Evolutionary conservation across 2,797 vertebrate genomes (phyloP), one percentile per base, ranked within the genome.

Genomic region (Danio kyathit): DNA sequence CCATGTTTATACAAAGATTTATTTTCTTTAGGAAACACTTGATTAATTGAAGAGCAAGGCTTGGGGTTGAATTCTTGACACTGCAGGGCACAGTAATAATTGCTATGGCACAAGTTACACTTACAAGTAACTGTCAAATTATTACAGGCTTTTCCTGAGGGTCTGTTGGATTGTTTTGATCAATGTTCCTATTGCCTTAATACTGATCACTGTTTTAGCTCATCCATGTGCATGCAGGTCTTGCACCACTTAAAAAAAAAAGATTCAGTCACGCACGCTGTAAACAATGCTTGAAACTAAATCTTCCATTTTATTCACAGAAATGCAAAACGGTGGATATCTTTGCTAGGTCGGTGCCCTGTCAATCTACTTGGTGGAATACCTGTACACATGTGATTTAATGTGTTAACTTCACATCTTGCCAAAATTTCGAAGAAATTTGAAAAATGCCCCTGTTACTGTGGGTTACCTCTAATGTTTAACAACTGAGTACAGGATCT

Each of bases 1-100:
- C 86, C 90, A 91, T 90, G 92, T 94, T 94, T 94, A 93, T 91
- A 92, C 77, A 89, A 89, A 89, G 77, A 87, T 83, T 85, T 83
- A 74, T 83, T 84, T 81, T 84, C 74, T 83, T 84, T 87, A 80
- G 74, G 81, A 82, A 80, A 86, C 75, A 81, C 67, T 79, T 85
- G 83, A 80, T 85, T 80, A 63, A 84, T 73, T 82, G 75, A 76
- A 61, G 43, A 73, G 81, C 60, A 82, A 84, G 67, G 81, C 83
- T 85, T 69, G 61, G 11, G 71, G 75, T 59, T 77, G 81, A 82
- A 76, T 56, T 85, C 79, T 84, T 77, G 76, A 85, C 14, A 64
- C 74, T 74, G 74, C 83, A 74, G 83, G 83, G 74, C 79, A 78
- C 74, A 70, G 70, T 66, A 74, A 80, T 80, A 80, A 74, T 80